Conservation (phyloP, 2,888 invertebrate genomes). For the Venusia cambrica region DNA sequence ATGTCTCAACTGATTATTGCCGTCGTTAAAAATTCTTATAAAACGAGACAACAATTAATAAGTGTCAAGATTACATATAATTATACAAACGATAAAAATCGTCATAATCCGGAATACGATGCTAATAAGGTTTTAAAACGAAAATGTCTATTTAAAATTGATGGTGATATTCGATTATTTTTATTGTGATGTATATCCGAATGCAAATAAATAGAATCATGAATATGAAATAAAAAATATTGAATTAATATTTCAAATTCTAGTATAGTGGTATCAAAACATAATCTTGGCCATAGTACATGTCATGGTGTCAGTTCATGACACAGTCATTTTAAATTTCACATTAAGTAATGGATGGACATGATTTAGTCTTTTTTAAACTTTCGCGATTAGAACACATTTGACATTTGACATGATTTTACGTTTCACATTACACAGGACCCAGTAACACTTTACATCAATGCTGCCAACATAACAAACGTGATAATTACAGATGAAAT, state of each 20-base stretch:
- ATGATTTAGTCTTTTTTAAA: no score
- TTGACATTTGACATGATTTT: no score
- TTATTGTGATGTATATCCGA: constrained; percentile 5
- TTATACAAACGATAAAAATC: constrained; percentile 59
- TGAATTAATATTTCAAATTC: constrained; percentile 2
- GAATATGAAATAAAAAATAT: constrained; percentile 7
- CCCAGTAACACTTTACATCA: constrained; percentile 1
- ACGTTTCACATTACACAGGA: not conserved
- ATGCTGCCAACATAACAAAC: constrained; percentile 15
- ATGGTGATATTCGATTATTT: constrained; percentile 7
- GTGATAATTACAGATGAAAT: constrained; percentile 15
- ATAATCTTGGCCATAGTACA: constrained; percentile 3
- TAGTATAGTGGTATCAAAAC: constrained; percentile 1
- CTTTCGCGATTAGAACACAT: no score
- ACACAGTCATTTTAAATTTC: no score
- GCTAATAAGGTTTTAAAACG: constrained; percentile 24
- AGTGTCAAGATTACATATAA: constrained; percentile 69
- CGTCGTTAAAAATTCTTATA: constrained; percentile 60
- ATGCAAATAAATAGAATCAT: constrained; percentile 15
- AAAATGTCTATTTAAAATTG: constrained; percentile 22
- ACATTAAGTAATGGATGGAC: no score
- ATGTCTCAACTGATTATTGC: constrained; percentile 53
- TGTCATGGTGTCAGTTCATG: no score
- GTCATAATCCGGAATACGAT: constrained; percentile 42
- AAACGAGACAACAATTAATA: constrained; percentile 66